These are phyloP conservation scores for Eucriotettix oculatus DNA, from an alignment of 2,888 invertebrate species.

Conservation along the genomic window DNA sequence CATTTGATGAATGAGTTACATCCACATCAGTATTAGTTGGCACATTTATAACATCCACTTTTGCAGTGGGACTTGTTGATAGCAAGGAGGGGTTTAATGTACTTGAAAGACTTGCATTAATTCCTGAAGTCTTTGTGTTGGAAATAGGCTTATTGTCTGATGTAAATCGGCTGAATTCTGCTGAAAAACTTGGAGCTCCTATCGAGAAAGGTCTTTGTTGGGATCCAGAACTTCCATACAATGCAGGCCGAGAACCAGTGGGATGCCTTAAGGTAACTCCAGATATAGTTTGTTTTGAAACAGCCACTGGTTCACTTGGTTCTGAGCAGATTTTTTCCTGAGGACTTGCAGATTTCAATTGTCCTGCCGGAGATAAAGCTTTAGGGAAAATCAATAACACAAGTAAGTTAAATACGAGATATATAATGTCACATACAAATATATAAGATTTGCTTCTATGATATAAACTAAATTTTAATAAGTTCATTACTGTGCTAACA, in stretches of 20 bases:
- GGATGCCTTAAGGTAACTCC: constrained; percentile 3
- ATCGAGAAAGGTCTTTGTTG: neutral
- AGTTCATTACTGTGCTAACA: no score
- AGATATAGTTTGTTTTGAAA: neutral
- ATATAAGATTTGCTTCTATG: no score
- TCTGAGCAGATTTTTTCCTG: no score
- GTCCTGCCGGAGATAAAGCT: neutral
- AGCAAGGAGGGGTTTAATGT: neutral
- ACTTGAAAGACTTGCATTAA: neutral
- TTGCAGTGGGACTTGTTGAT: neutral
- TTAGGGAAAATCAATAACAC: no score
- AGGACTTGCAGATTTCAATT: neutral
- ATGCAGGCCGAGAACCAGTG: constrained; percentile 1
- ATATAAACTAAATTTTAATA: no score
- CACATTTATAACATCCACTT: no score
- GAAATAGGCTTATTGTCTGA: constrained; percentile 1
- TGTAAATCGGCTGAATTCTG: neutral
- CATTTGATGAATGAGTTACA: neutral
- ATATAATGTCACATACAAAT: no score
- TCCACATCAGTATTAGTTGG: neutral
- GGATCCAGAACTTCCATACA: neutral
- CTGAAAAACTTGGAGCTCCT: neutral
- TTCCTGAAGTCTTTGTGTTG: neutral
- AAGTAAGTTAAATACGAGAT: no score
- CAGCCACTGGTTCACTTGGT: no score